phyloP scores from a whole-genome alignment of 1,140 invertebrate genomes.

The Drepana arcuata region DNA sequence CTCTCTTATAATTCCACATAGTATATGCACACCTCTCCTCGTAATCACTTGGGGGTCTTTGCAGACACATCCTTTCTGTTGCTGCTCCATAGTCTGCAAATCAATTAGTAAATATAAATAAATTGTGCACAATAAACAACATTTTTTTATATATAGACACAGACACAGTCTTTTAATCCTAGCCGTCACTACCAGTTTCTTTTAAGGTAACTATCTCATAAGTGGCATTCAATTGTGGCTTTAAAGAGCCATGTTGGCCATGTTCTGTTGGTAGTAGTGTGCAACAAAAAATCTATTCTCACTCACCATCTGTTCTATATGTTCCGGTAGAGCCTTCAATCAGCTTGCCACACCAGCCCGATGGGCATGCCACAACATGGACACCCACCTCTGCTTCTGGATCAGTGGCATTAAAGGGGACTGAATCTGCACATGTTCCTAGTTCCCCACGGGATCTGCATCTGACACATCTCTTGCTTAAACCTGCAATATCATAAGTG shows the following conservation, averaged over 20 bases:
- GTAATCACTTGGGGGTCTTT: constrained; percentile 87
- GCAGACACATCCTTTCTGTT: constrained; percentile 89
- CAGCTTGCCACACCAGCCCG: constrained; percentile 94
- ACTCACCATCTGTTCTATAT: constrained; percentile 76
- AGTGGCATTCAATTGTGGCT: too few relatives aligned
- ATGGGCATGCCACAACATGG: constrained; percentile 85
- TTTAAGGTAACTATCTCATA: too few relatives aligned
- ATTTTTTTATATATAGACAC: too few relatives aligned
- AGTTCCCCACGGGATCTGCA: constrained; percentile 90
- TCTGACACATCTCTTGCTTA: constrained; percentile 61
- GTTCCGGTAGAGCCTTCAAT: constrained; percentile 80
- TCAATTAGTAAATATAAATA: too few relatives aligned
- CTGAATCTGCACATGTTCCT: constrained; percentile 91
- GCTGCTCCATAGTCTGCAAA: constrained; percentile 88
- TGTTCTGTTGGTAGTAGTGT: too few relatives aligned
- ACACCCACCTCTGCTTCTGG: constrained; percentile 79
- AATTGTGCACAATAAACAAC: too few relatives aligned
- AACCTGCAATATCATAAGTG: too few relatives aligned
- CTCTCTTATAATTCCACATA: constrained; percentile 82
- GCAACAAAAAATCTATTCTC: too few relatives aligned
- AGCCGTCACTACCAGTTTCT: too few relatives aligned
- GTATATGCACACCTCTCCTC: constrained; percentile 92
- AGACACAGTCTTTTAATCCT: too few relatives aligned
- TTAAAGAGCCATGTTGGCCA: too few relatives aligned
- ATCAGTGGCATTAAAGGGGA: constrained; percentile 82